Evolutionary conservation across 2,113 vertebrate species (phyloP).

Genomic region (Eurypyga helias): DNA sequence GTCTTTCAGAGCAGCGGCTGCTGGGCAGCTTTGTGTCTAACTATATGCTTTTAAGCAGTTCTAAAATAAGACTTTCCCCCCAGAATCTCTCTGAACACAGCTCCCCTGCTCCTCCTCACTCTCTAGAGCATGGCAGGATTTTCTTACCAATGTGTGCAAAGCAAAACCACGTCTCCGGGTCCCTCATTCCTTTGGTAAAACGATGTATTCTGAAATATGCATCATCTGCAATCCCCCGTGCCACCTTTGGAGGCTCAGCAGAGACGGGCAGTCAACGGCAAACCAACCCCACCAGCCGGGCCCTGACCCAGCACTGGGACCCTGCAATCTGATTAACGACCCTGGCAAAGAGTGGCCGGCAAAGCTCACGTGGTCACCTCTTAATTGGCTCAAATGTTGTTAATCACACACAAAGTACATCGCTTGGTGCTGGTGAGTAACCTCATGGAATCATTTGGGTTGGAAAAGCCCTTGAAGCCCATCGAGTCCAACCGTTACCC

Average conservation of each 20-base stretch:
- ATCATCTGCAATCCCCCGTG: accelerated
- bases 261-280: accelerated
- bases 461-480: too few relatives aligned
- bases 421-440: neutral
- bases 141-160: neutral
- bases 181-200: neutral
- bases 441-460: neutral
- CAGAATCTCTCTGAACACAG: neutral
- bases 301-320: neutral
- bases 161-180: accelerated
- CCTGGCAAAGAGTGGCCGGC: neutral
- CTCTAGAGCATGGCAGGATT: accelerated
- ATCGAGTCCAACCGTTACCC: too few relatives aligned
- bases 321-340: too few relatives aligned
- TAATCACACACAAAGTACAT: neutral
- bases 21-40: neutral
- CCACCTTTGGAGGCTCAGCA: neutral
- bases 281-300: neutral
- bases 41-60: accelerated
- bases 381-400: neutral
- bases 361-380: neutral
- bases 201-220: too few relatives aligned
- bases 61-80: neutral
- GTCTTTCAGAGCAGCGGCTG: too few relatives aligned
- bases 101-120: neutral